These are phyloP conservation scores for Sebastes paucispinis DNA, from an alignment of 2,797 vertebrate species.

Conservation along the genomic window DNA sequence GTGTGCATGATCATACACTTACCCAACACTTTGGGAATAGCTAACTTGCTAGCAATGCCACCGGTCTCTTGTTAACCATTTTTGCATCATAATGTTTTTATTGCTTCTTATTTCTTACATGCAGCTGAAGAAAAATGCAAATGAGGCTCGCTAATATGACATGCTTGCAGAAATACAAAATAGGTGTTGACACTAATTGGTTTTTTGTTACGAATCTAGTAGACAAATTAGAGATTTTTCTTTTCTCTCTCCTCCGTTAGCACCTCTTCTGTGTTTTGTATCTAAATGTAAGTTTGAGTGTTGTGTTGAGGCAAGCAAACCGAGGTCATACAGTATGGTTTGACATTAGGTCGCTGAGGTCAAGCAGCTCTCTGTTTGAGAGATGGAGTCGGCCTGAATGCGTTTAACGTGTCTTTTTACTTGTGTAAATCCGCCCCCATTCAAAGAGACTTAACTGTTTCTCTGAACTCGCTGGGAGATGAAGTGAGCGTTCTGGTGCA, in stretches of 20 bases:
- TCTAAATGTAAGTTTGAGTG: constrained; percentile 6
- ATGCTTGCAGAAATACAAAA: constrained; percentile 1
- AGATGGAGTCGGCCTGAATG: constrained; percentile 51
- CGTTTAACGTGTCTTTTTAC: constrained; percentile 66
- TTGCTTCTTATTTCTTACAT: constrained; percentile 16
- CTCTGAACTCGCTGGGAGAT: constrained; percentile 74
- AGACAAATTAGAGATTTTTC: neutral
- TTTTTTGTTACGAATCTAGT: neutral
- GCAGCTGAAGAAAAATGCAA: constrained; percentile 18
- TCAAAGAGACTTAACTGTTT: constrained; percentile 65
- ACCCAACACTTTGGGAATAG: constrained; percentile 46
- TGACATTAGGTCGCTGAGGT: constrained; percentile 47
- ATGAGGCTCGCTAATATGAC: constrained; percentile 1
- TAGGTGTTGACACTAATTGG: neutral
- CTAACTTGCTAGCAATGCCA: constrained; percentile 37
- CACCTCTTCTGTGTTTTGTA: neutral
- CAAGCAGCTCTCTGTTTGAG: constrained; percentile 49
- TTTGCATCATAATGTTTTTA: constrained; percentile 35
- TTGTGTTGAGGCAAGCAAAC: constrained; percentile 9
- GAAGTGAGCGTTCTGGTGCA: constrained; percentile 64
- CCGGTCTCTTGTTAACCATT: constrained; percentile 33
- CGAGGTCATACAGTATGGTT: constrained; percentile 37
- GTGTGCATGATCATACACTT: constrained; percentile 66
- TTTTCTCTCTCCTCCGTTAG: neutral
- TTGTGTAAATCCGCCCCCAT: constrained; percentile 70